Percentiles rank a stretch among this genome's conserved stretches.
phyloP scores from a whole-genome alignment of 1,140 invertebrate species.

The Tetramorium alpestre region DNA sequence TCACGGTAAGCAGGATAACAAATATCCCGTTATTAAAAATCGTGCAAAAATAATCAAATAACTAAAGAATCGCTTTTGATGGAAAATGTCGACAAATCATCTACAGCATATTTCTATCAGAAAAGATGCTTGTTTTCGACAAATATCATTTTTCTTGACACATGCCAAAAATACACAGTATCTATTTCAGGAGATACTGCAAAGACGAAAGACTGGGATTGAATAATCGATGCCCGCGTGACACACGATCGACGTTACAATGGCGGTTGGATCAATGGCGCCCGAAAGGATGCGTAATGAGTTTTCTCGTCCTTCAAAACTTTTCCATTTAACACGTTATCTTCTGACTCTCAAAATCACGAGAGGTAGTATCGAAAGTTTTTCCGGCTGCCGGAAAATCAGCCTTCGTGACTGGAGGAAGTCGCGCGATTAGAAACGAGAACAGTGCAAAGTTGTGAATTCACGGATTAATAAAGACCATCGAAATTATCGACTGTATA shows the following conservation, averaged over 20 bases:
- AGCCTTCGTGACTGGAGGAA: neutral
- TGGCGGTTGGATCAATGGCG: conserved; percentile 12
- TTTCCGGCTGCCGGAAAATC: conserved; percentile 2
- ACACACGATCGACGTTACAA: conserved; percentile 32
- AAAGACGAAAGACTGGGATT: conserved; percentile 11
- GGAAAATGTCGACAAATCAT: neutral
- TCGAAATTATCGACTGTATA: neutral
- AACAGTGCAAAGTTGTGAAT: neutral
- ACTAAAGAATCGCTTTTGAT: neutral
- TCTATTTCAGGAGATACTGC: conserved; percentile 11
- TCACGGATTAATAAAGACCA: neutral
- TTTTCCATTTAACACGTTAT: conserved; percentile 8
- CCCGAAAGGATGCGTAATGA: conserved; percentile 29
- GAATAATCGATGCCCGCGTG: conserved; percentile 20
- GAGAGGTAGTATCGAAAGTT: neutral
- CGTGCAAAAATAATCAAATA: neutral
- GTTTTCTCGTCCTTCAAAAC: neutral
- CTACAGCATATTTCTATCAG: neutral
- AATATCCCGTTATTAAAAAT: neutral
- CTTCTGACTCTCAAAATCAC: neutral
- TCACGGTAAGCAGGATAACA: neutral
- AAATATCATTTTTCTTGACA: conserved; percentile 2
- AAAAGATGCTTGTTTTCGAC: neutral
- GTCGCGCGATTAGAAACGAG: conserved; percentile 2
- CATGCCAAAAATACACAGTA: conserved; percentile 7